Evolutionary conservation across 2,888 invertebrate genomes (phyloP), one percentile per base, ranked within the genome.

Genomic region (Spicauda simplicius): DNA sequence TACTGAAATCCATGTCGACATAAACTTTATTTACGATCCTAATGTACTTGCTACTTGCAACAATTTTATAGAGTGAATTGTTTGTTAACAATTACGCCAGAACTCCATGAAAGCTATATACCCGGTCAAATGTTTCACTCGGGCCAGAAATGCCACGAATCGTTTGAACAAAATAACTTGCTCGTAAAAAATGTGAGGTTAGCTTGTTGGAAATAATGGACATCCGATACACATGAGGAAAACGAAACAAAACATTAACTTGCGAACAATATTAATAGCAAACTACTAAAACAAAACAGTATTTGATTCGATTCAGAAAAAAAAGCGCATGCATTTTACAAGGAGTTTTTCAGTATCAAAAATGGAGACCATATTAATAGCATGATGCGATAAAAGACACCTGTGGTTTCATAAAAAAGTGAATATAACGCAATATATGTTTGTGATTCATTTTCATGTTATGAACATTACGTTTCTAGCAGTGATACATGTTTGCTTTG

Each of bases 141-240:
- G 83, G 86, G 83, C 86, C 83, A 86, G 84, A 87, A 90, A 90
- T 83, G 85, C 84, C 82, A 78, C 86, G 83, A 87, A 86, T 83
- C 80, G 86, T 84, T 86, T 78, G 79, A 82, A 82, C 81, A 78
- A 84, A 86, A 89, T 87, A 86, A 87, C 87, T 86, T 86, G 81
- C 79, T 86, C 82, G 82, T 85, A 83, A 84, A 88, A 86, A 86
- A 85, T 85, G 83, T 82, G 79, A 81, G 80, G 79, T 79, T 78
- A 79, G 78, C 80, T 82, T 80, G 80, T 84, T 83, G 80, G 76
- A 80, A 83, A 82, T 83, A 84, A 84, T 83, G 82, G 84, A 81
- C 82, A 84, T 82, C 80, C 80, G 78, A 84, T 82, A 83, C 79
- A 79, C 64, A 69, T 65, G 69, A 70, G 64, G 57, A 69, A 70